Base-by-base conservation (phyloP, 2,113 vertebrate species). In the Mirounga angustirostris region DNA sequence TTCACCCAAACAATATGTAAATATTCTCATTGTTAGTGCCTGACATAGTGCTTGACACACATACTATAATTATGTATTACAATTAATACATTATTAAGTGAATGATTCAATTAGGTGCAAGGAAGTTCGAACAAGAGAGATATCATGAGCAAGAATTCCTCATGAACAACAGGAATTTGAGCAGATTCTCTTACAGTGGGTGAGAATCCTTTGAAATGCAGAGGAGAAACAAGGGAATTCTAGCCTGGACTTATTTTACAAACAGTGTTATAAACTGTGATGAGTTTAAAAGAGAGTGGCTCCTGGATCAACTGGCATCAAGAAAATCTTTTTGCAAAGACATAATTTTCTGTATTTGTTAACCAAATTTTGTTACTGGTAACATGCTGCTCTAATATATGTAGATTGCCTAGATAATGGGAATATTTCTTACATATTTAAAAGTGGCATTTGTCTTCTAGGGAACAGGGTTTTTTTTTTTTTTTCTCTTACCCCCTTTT, bases 401-500 rank as follows among this genome's bases (percentile, higher is more conserved):
- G 40, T 80, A 63, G 79, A 40, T 58, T 91, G 22, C n/a, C 52
- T 82, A 67, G 80, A 65, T 58, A 58, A 85, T 52, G 52, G 33
- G 33, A 65, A 40, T 93, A 69, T 81, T 89, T 96, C 79, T 82
- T 85, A 81, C 7, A 46, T 92, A 96, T 81, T 86, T 86, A 78
- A 94, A 95, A 93, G 78, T 81, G n/a, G n/a, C 7, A 54, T 79
- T 95, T 83, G 46, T 16, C 13, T 96, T 87, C 87, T 76, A 79
- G 30, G 26, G 65, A 54, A 88, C 50, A 83, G 7, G 3, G 59
- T 76, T n/a, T 33, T 18, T 46, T 61, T 36, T 36, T 36, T 36
- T 54, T 54, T 54, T 54, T 18, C 58, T 22, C 6, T 83, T 95
- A 52, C 18, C 6, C 46, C 46, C 40, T 56, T 50, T 28, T 58